Percentiles rank a stretch among this genome's conserved stretches.
Conservation (phyloP, 2,797 vertebrate genomes). For the Micrastur ruficollis region DNA sequence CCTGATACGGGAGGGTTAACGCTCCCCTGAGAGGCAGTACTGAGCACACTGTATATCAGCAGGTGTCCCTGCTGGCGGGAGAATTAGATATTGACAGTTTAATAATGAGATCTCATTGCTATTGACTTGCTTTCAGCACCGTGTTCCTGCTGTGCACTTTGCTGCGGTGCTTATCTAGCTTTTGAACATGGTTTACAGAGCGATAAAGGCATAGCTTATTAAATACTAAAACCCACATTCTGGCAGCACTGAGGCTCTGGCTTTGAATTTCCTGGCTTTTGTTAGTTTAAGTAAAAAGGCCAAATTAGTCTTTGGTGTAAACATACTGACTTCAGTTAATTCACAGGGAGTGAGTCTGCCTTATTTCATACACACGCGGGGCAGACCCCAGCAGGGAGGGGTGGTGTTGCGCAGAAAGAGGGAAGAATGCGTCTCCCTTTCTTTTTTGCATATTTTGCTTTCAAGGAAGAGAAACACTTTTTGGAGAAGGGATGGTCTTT, state of each 20-base stretch:
- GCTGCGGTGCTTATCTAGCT: neutral
- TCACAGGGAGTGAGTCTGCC: neutral
- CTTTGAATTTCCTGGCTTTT: slow-evolving; percentile 57
- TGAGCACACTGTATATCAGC: slow-evolving; percentile 28
- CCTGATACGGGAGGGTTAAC: neutral
- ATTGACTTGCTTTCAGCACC: slow-evolving; percentile 31
- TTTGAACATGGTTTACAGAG: neutral
- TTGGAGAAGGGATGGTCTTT: neutral
- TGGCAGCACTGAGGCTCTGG: neutral
- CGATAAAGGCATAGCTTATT: neutral
- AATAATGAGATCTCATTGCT: slow-evolving; percentile 74
- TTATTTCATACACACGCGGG: neutral
- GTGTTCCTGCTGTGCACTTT: neutral
- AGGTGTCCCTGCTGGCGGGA: neutral
- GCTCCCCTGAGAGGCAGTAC: neutral
- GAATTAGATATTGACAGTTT: slow-evolving; percentile 74
- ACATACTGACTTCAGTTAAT: neutral
- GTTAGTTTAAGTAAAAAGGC: neutral
- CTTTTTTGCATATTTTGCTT: neutral
- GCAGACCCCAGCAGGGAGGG: neutral
- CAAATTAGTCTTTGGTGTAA: slow-evolving; percentile 26
- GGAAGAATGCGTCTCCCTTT: neutral
- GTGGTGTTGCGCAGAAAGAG: neutral
- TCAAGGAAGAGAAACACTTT: neutral
- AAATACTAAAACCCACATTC: neutral